Evolutionary conservation across 1,140 invertebrate genomes (phyloP).

Genomic region (Muscidifurax raptorellus): DNA sequence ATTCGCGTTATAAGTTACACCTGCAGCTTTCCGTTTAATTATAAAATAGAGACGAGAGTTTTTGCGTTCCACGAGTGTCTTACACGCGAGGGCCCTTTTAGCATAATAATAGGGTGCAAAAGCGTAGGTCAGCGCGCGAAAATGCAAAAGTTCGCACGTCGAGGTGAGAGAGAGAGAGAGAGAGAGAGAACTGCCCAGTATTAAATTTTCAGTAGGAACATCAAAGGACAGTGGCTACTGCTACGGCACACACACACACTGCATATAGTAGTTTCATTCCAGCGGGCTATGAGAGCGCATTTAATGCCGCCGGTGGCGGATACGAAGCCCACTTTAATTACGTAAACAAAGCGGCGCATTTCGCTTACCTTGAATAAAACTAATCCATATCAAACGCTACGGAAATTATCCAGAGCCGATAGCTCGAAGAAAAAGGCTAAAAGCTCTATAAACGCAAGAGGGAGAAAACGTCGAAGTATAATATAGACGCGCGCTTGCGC

Average conservation of each 20-base stretch:
- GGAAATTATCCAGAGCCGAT: neutral
- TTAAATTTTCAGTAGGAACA: constrained; percentile 29
- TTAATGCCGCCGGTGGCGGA: neutral
- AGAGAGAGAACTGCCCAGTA: neutral
- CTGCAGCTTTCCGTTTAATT: neutral
- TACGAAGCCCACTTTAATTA: neutral
- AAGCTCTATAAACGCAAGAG: constrained; percentile 28
- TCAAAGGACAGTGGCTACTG: constrained; percentile 4
- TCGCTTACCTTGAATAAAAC: neutral
- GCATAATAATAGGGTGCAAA: neutral
- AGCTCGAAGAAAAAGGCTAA: neutral
- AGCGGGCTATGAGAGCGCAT: neutral
- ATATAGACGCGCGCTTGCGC: constrained; percentile 47
- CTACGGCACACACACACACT: neutral
- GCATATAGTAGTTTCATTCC: neutral
- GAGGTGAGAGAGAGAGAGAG: too few relatives aligned
- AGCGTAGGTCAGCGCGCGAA: neutral
- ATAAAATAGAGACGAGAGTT: neutral
- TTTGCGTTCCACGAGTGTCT: neutral
- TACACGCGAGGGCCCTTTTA: neutral
- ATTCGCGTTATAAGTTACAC: too few relatives aligned
- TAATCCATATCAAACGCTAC: neutral
- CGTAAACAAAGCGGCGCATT: neutral
- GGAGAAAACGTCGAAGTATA: constrained; percentile 46
- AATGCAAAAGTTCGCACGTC: neutral